phyloP scores from a whole-genome alignment of 2,797 vertebrate genomes.

The Acipenser ruthenus region DNA sequence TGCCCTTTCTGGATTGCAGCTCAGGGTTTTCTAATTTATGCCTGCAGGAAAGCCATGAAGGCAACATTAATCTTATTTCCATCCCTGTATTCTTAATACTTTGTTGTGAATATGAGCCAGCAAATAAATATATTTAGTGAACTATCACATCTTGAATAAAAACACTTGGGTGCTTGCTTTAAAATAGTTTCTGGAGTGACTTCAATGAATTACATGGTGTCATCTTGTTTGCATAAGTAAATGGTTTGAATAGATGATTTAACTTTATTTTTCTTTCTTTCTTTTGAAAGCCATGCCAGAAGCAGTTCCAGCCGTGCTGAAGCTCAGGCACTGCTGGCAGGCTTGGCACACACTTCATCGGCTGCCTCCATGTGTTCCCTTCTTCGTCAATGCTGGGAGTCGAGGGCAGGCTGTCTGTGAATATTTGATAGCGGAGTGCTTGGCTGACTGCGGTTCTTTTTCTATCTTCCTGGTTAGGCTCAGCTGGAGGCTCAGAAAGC shows the following conservation, averaged over 20 bases:
- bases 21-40: too few species aligned
- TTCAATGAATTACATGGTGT: background rate
- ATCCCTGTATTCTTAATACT: too few species aligned
- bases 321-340: too few species aligned
- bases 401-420: constrained; percentile 5
- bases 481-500: constrained; percentile 91
- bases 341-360: too few species aligned
- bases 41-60: too few species aligned
- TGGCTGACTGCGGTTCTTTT: background rate
- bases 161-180: background rate
- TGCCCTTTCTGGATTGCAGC: too few species aligned
- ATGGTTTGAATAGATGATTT: background rate
- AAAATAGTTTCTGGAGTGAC: background rate
- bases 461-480: constrained; percentile 50
- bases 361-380: too few species aligned
- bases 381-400: too few species aligned
- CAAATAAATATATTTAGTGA: too few species aligned
- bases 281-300: background rate
- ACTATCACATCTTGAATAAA: background rate
- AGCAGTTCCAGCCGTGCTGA: too few species aligned
- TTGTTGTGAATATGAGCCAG: too few species aligned
- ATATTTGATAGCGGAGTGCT: constrained; percentile 9
- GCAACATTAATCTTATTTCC: too few species aligned
- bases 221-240: background rate
- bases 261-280: background rate